Base-by-base conservation (phyloP, 2,888 invertebrate species). In the Chesias legatella region DNA sequence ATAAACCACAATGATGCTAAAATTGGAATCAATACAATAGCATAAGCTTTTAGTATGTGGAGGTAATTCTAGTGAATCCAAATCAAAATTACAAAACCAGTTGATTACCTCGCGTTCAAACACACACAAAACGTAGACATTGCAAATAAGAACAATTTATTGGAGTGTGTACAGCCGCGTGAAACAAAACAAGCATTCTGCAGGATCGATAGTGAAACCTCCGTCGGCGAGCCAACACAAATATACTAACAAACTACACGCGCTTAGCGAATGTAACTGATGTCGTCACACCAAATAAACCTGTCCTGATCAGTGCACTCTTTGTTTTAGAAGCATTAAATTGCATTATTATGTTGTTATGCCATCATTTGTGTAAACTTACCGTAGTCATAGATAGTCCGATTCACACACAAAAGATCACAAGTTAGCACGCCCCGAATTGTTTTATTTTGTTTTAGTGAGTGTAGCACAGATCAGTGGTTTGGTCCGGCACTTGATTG, bases 111-210 rank as follows among this genome's bases (percentile, higher is more conserved):
- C 13, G 5, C 13, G 5, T 5, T 3, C 13, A 3, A 17, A 17
- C 13, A 17, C 13, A 17, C 13, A 17, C 13, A 17, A 2, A 17
- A 2, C 2, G 3, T 17, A 17, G 3, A 3, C 13, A 3, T 17
- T 17, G 13, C 5, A 17, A 17, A 17, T 17, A 5, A 2, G 5
- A 17, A 30, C 21, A 25, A 22, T 36, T 39, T 44, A 28, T 43
- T 32, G 38, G 17, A 43, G 43, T 43, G 33, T 24, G n/a, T 37
- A 17, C 22, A 47, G 33, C 47, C 22, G 41, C 37, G 35, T 40
- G 42, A 51, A 48, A 46, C 50, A 53, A 47, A 51, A 46, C 46
- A 46, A 50, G 46, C 33, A 38, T 39, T 26, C 37, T 47, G 31
- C 22, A 22, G 38, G 46, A 53, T 53, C 53, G 48, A 53, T 53